A percentile compares a stretch with the other conserved stretches of the same genome.
phyloP scores from a whole-genome alignment of 2,797 vertebrate genomes.

The Sebastes matsubarae region DNA sequence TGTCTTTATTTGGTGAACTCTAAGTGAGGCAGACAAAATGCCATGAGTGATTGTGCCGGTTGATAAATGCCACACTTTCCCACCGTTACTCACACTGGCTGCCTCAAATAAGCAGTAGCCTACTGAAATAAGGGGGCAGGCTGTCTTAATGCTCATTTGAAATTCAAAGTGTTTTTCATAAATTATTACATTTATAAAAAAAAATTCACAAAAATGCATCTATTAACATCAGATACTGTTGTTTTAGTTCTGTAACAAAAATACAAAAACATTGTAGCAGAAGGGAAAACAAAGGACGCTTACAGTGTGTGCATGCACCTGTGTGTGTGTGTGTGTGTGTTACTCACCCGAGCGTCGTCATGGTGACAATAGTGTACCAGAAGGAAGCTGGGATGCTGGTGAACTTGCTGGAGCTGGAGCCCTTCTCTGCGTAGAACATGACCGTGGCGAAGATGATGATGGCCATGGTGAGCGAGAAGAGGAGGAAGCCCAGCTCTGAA shows the following conservation, averaged over 20 bases:
- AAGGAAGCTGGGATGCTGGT: constrained; percentile 99
- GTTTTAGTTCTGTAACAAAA: background rate
- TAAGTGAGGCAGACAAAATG: constrained; percentile 63
- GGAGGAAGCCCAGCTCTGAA: constrained; percentile 97
- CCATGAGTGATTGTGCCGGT: constrained; percentile 66
- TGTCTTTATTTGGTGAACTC: constrained; percentile 58
- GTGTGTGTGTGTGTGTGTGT: background rate
- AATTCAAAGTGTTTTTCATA: constrained; percentile 53
- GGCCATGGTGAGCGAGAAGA: constrained; percentile 99
- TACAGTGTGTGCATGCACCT: background rate
- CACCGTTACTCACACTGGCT: constrained; percentile 74
- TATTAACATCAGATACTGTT: background rate
- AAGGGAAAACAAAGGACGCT: background rate
- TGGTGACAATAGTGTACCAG: constrained; percentile 99
- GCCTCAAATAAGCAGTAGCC: constrained; percentile 58
- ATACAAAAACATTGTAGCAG: background rate
- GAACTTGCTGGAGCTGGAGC: constrained; percentile 98
- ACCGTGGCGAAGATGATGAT: constrained; percentile 99
- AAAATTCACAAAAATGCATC: constrained; percentile 16
- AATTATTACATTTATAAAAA: constrained; percentile 54
- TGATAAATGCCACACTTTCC: constrained; percentile 65
- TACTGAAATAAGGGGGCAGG: constrained; percentile 50
- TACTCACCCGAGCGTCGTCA: constrained; percentile 98
- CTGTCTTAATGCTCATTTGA: constrained; percentile 50
- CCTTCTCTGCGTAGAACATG: constrained; percentile 99